A percentile compares a stretch with the other conserved stretches of the same genome.
phyloP scores from a whole-genome alignment of 2,888 invertebrate genomes.

The Hypomecis punctinalis region DNA sequence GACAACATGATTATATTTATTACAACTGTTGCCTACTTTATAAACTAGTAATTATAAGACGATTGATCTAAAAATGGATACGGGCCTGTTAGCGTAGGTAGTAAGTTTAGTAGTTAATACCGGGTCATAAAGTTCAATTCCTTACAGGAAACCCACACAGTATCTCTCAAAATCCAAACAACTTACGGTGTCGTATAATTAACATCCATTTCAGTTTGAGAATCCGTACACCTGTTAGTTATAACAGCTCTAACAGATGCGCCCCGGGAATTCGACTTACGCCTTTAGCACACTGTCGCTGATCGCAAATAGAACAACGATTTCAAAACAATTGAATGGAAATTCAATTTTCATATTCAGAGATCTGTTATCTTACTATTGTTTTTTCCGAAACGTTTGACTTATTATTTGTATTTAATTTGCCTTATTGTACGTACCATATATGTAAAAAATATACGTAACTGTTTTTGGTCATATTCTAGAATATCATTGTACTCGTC shows the following conservation, averaged over 20 bases:
- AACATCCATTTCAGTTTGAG: constrained; percentile 20
- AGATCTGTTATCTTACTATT: too few relatives aligned
- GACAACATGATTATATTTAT: not conserved
- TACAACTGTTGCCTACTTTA: not conserved
- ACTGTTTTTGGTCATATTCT: too few relatives aligned
- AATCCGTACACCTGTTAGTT: constrained; percentile 31
- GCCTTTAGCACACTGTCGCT: constrained; percentile 1
- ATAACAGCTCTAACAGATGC: constrained; percentile 39
- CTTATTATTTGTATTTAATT: too few relatives aligned
- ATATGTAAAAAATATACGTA: too few relatives aligned
- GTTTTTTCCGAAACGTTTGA: too few relatives aligned
- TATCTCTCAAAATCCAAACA: constrained; percentile 5
- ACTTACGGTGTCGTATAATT: constrained; percentile 13
- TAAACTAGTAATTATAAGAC: not conserved
- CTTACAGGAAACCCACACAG: constrained; percentile 3
- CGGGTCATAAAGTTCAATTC: not conserved
- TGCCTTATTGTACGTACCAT: too few relatives aligned
- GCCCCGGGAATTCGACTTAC: constrained; percentile 45
- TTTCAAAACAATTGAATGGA: not conserved
- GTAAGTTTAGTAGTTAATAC: not conserved
- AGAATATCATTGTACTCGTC: too few relatives aligned
- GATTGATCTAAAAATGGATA: not conserved
- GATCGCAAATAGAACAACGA: not conserved
- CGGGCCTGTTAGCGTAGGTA: not conserved
- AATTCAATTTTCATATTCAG: too few relatives aligned